Evolutionary conservation across 1,140 invertebrate species (phyloP), one percentile per base, ranked within the genome.

Genomic region (Tenebrio molitor): DNA sequence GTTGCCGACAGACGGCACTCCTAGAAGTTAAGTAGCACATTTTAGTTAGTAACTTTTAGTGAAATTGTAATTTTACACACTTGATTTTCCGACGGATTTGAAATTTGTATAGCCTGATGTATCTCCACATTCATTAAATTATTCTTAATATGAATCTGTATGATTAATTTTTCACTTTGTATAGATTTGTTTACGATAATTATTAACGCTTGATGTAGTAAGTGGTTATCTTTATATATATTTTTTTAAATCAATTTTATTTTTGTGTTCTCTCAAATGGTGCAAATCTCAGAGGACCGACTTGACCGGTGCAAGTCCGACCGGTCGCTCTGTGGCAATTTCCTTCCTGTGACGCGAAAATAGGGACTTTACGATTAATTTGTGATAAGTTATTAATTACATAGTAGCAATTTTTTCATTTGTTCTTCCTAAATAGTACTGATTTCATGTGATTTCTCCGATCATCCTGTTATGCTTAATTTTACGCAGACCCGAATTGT

Each of bases 241-340:
- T 74, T 77, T 71, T 76, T 74, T 74, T 76, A 71, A 36, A 65
- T 66, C 71, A 12, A 70, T 46, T 67, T 76, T 62, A 42, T 73
- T 75, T 76, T 70, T 58, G 66, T 73, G 65, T 65, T 36, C 63
- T 73, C 72, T 46, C 65, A 19, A 42, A 36, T 69, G 65, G 58
- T 63, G 39, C 44, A 53, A 58, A 29, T 29, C 2, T 65, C 66
- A 39, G 77, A 79, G 75, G 72, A 67, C 77, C 76, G 66, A 71
- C 78, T 79, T 79, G 77, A 76, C 77, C 42, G 71, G 76, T 42
- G 72, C 76, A 79, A 79, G 78, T 77, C 71, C 19, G 33, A 34
- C 1, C 7, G 76, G 76, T 71, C 71, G 69, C 72, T 78, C 71
- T 58, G 39, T 72, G 69, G 62, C 53, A 67, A 50, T 58, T 42